Conservation (phyloP, 2,797 vertebrate species). For the Denticeps clupeoides region DNA sequence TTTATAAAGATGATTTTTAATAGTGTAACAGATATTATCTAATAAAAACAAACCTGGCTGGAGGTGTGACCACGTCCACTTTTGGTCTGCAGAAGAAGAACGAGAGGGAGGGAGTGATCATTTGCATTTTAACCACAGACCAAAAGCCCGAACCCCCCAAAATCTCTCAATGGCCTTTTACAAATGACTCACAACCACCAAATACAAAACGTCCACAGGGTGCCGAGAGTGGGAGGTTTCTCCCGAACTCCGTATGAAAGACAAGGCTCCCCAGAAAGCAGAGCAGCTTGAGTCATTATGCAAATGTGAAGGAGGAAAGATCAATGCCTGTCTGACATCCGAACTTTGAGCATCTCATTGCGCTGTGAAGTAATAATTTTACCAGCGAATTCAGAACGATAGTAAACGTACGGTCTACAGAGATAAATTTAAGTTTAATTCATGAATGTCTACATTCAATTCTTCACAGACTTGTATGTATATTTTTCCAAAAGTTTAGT, state of each 20-base stretch:
- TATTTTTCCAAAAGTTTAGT: no score
- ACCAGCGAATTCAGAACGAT: no score
- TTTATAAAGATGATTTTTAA: no score
- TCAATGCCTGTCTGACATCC: no score
- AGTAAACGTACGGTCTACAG: no score
- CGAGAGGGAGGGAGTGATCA: constrained; percentile 8
- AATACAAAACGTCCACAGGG: constrained; percentile 20
- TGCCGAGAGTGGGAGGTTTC: constrained; percentile 9
- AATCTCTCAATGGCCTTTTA: constrained; percentile 31
- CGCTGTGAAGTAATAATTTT: no score
- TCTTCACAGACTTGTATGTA: background rate
- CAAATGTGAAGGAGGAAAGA: background rate
- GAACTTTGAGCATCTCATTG: no score
- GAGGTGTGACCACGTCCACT: constrained; percentile 40
- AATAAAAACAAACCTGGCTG: no score
- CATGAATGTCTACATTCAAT: background rate
- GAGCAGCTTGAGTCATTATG: constrained; percentile 14
- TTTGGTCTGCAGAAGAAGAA: constrained; percentile 49
- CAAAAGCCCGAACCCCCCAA: constrained; percentile 14
- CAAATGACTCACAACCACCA: constrained; percentile 27
- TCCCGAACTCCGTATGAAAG: constrained; percentile 10
- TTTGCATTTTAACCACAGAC: background rate
- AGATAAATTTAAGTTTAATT: no score
- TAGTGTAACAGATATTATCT: no score
- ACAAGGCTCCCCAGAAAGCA: constrained; percentile 5